Conservation (phyloP, 2,113 vertebrate genomes). For the Microtus oregoni region DNA sequence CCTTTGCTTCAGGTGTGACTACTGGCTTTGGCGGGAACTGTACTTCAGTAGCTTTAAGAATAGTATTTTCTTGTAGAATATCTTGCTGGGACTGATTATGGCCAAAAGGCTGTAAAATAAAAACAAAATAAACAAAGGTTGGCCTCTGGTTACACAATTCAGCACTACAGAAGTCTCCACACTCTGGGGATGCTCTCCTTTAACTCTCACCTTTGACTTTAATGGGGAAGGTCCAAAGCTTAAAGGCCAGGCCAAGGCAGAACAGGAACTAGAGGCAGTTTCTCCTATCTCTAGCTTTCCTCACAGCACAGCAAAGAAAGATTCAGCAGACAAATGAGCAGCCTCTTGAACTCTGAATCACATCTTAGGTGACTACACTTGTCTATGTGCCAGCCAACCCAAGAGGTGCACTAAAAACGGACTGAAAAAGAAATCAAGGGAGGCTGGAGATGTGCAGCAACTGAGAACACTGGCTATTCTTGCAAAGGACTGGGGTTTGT, state of each 20-base stretch:
- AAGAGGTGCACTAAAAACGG: background rate
- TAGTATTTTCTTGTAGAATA: slow-evolving; percentile 99
- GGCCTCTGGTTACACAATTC: slow-evolving; percentile 36
- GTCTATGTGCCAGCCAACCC: background rate
- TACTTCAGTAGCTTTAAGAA: slow-evolving; percentile 99
- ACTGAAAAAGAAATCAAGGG: background rate
- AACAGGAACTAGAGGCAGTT: background rate
- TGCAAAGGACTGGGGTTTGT: too few relatives aligned
- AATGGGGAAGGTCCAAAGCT: background rate
- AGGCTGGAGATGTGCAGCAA: background rate
- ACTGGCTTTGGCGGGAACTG: slow-evolving; percentile 99
- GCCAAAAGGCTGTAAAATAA: slow-evolving; percentile 93
- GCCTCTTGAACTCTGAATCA: slow-evolving; percentile 1
- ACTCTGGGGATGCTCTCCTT: background rate
- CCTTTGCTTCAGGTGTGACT: slow-evolving; percentile 99
- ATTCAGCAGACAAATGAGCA: background rate
- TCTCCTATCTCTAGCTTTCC: background rate
- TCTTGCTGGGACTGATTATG: slow-evolving; percentile 99
- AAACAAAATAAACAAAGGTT: slow-evolving; percentile 62
- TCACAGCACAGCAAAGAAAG: background rate
- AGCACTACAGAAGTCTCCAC: background rate
- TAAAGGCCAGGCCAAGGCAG: slow-evolving; percentile 7
- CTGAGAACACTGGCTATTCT: background rate
- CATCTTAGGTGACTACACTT: background rate
- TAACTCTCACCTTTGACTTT: slow-evolving; percentile 11